Percentiles rank a stretch among this genome's conserved stretches.
Evolutionary conservation across 2,888 invertebrate species (phyloP).

Genomic region (Athrips mouffetella): DNA sequence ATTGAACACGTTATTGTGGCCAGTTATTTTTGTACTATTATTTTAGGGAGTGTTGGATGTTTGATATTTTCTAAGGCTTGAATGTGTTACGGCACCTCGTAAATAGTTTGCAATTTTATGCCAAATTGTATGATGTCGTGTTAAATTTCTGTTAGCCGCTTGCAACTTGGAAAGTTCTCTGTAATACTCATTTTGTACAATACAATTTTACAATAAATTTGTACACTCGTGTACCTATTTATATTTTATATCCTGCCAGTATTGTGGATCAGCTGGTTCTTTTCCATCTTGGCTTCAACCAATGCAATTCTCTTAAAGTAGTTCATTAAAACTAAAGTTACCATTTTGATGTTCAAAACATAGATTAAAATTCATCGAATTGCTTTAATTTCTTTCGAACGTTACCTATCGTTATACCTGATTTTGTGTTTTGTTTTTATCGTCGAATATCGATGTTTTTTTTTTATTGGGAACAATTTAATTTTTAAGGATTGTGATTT

Average conservation of each 20-base stretch:
- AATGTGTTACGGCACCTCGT: slow-evolving; percentile 14
- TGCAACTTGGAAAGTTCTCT: slow-evolving; percentile 6
- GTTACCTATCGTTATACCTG: slow-evolving; percentile 75
- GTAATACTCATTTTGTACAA: slow-evolving; percentile 31
- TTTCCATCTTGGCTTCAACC: slow-evolving; percentile 12
- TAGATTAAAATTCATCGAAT: slow-evolving; percentile 56
- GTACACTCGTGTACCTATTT: slow-evolving; percentile 5
- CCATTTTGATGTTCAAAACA: slow-evolving; percentile 72
- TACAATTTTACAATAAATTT: slow-evolving; percentile 26
- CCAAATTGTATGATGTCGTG: slow-evolving; percentile 8
- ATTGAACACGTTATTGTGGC: slow-evolving; percentile 66
- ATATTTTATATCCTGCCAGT: slow-evolving; percentile 4
- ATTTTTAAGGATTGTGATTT: slow-evolving; percentile 72
- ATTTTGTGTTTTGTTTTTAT: slow-evolving; percentile 56
- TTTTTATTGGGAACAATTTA: slow-evolving; percentile 71
- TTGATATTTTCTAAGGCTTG: slow-evolving; percentile 44
- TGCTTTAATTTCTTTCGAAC: slow-evolving; percentile 70
- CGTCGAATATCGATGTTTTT: slow-evolving; percentile 56
- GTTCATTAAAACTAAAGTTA: slow-evolving; percentile 67
- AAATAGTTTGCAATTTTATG: slow-evolving; percentile 2
- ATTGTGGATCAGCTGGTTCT: slow-evolving; percentile 18
- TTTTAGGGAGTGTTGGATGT: slow-evolving; percentile 59
- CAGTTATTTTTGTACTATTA: slow-evolving; percentile 71
- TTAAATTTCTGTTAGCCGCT: background rate
- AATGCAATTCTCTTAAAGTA: slow-evolving; percentile 44